Evolutionary conservation across 2,888 invertebrate genomes (phyloP).

Genomic region (Noctua janthe): DNA sequence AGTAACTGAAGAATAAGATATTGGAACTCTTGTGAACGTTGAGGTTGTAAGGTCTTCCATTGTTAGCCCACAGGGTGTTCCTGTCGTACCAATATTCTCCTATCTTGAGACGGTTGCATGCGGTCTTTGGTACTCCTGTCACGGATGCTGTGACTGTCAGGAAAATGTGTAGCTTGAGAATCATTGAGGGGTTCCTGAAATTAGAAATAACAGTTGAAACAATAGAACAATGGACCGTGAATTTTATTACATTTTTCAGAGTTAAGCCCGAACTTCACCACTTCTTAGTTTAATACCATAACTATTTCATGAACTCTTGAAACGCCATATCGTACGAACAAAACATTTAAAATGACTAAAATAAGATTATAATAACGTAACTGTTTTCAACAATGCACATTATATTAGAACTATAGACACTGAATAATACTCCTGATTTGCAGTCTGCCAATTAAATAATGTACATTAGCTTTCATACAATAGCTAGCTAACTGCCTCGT

Average conservation of each 20-base stretch:
- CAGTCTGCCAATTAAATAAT: not conserved
- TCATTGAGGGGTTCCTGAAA: conserved; percentile 61
- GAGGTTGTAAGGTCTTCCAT: conserved; percentile 78
- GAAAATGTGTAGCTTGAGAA: conserved; percentile 50
- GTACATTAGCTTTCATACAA: not conserved
- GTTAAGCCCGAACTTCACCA: not conserved
- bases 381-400: not conserved
- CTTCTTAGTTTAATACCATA: not conserved
- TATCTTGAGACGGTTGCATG: conserved; percentile 76
- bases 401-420: not conserved
- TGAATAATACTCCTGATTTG: not conserved
- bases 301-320: not conserved
- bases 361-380: not conserved
- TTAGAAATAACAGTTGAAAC: not conserved
- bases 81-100: conserved; percentile 77
- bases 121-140: conserved; percentile 58
- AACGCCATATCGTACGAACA: not conserved
- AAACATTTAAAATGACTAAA: not conserved
- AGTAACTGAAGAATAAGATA: conserved; percentile 79
- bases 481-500: no score
- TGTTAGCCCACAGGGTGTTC: conserved; percentile 72
- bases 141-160: conserved; percentile 36
- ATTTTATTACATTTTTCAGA: not conserved
- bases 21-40: conserved; percentile 77
- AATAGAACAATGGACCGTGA: not conserved